Evolutionary conservation across 2,797 vertebrate genomes (phyloP).

Genomic region (Champsocephalus gunnari): DNA sequence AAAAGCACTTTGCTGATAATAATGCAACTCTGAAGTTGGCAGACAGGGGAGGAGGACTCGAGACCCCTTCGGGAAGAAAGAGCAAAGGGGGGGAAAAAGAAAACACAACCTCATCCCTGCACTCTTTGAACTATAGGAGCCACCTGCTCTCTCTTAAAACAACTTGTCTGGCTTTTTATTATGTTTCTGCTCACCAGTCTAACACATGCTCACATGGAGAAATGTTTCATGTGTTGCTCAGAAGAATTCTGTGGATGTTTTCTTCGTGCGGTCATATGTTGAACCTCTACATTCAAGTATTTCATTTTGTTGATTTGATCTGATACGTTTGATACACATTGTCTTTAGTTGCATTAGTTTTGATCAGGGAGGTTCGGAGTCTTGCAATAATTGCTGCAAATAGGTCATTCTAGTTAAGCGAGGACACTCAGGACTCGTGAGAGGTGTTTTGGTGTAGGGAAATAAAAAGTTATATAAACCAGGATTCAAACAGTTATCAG

Average conservation of each 20-base stretch:
- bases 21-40: conserved; percentile 74
- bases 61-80: conserved; percentile 43
- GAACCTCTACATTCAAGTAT: conserved; percentile 26
- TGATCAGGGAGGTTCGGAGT: conserved; percentile 10
- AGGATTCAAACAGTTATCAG: conserved; percentile 8
- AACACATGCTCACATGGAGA: conserved; percentile 60
- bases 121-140: conserved; percentile 73
- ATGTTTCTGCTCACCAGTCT: conserved; percentile 58
- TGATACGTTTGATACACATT: conserved; percentile 26
- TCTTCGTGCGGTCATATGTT: conserved; percentile 21
- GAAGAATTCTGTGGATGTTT: conserved; percentile 33
- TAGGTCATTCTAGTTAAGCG: neutral
- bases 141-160: conserved; percentile 80
- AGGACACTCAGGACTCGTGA: neutral
- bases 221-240: conserved; percentile 47
- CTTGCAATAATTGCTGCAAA: neutral
- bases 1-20: conserved; percentile 88
- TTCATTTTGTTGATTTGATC: conserved; percentile 21
- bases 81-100: conserved; percentile 55
- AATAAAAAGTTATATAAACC: neutral
- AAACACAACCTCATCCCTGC: conserved; percentile 77
- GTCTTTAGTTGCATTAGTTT: conserved; percentile 18
- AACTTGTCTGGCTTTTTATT: conserved; percentile 74
- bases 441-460: neutral
- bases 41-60: conserved; percentile 54